Base-by-base conservation (phyloP, 2,797 vertebrate genomes). In the Setipinna tenuifilis region DNA sequence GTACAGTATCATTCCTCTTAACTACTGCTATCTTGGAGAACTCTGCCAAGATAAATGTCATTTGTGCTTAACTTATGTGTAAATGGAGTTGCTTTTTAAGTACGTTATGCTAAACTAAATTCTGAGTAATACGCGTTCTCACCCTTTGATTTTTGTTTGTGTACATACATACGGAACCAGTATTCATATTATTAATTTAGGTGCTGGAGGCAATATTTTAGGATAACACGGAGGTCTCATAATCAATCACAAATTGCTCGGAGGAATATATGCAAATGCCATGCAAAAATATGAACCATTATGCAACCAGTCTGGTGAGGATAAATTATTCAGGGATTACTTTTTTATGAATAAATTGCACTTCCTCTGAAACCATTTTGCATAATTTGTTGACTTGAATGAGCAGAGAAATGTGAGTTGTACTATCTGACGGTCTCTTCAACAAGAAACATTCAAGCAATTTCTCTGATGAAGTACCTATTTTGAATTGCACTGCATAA, bases 191-290 rank as follows among this genome's bases (percentile, higher is more conserved):
- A 75, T 17, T 75, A 5, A 28, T 35, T 75, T 78, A 44, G 31
- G 31, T 78, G 71, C 65, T 78, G 17, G 71, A 7, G 71, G 71
- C 41, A 21, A 78, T 78, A 78, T 78, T 78, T 44, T 31, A 21
- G 35, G 19, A 44, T 44, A 78, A 44, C 35, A 44, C 71, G 19
- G 71, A 78, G 35, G 71, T 78, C 71, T 41, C 19, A 19, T 17
- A 78, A 78, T 78, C 71, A 78, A 78, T 78, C 71, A 78, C 71
- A 78, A 78, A 44, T 44, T 41, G 71, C 71, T 78, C 19, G 10
- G 35, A 78, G 71, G 71, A 78, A 78, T 16, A 78, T 78, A 78
- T 78, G 71, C 35, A 78, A 44, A 78, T 78, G 17, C 17, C 0
- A 78, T 78, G 71, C 35, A 78, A 78, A 78, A 78, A 78, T 44